Conservation (phyloP, 2,113 vertebrate species). For the Tychaedon coryphoeus region DNA sequence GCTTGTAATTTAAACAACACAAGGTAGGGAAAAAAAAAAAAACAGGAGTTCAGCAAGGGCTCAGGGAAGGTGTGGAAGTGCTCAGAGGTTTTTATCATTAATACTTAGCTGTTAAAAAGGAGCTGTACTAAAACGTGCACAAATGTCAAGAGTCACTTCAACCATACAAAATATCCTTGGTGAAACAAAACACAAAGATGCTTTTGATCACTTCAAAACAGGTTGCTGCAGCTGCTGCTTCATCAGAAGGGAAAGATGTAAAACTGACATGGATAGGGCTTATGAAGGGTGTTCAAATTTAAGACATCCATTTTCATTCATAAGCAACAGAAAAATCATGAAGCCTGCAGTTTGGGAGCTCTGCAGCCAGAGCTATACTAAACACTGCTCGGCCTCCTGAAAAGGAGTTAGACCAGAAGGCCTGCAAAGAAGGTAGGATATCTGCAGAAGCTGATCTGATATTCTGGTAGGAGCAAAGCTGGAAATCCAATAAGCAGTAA, state of each 20-base stretch:
- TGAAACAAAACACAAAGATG: neutral
- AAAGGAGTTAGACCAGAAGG: neutral
- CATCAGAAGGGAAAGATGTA: neutral
- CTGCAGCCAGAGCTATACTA: neutral
- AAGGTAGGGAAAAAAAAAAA: neutral
- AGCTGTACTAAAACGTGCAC: neutral
- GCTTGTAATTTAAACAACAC: neutral
- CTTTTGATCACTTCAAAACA: neutral
- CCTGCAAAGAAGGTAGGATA: neutral
- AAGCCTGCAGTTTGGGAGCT: neutral
- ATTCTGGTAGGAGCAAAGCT: neutral
- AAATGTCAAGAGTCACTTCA: neutral
- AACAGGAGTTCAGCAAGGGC: neutral
- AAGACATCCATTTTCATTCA: neutral
- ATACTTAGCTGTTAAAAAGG: neutral
- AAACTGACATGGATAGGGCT: neutral
- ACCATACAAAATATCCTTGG: neutral
- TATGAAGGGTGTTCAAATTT: neutral
- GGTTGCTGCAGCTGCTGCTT: neutral
- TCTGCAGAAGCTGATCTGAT: neutral
- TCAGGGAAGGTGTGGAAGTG: neutral
- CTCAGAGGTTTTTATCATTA: neutral
- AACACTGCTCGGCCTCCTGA: neutral
- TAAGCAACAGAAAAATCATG: neutral
- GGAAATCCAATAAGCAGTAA: neutral